Percentiles rank a stretch among this genome's conserved stretches.
These are phyloP conservation scores for Crotalus tigris DNA, from an alignment of 2,113 vertebrate species.

Conservation along the genomic window DNA sequence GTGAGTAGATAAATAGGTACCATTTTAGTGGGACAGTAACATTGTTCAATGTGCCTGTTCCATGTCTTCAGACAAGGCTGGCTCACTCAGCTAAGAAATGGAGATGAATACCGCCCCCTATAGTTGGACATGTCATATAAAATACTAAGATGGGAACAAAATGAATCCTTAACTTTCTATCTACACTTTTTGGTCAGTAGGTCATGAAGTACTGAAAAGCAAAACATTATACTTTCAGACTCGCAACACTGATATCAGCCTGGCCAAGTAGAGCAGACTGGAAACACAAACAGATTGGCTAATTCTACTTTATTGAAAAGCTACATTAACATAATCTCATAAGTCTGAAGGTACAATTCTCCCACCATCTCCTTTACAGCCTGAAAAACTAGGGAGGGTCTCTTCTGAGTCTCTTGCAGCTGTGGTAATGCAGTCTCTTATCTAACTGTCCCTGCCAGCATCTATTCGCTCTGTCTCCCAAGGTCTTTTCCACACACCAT, in stretches of 20 bases:
- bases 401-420: not conserved
- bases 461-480: not conserved
- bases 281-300: not conserved
- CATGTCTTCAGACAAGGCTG: not conserved
- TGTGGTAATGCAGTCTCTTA: not conserved
- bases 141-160: no score
- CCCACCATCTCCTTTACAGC: not conserved
- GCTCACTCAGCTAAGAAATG: not conserved
- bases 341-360: not conserved
- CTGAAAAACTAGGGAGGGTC: not conserved
- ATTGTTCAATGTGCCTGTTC: not conserved
- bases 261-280: not conserved
- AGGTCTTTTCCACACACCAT: not conserved
- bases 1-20: not conserved
- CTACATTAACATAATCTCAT: not conserved
- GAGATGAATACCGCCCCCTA: not conserved
- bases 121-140: not conserved
- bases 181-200: not conserved
- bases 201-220: not conserved
- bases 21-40: not conserved
- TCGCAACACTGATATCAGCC: not conserved
- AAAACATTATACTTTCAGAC: not conserved
- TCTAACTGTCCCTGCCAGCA: not conserved
- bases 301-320: not conserved
- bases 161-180: not conserved